phyloP scores from a whole-genome alignment of 2,113 vertebrate species.

The Pygoscelis antarcticus region DNA sequence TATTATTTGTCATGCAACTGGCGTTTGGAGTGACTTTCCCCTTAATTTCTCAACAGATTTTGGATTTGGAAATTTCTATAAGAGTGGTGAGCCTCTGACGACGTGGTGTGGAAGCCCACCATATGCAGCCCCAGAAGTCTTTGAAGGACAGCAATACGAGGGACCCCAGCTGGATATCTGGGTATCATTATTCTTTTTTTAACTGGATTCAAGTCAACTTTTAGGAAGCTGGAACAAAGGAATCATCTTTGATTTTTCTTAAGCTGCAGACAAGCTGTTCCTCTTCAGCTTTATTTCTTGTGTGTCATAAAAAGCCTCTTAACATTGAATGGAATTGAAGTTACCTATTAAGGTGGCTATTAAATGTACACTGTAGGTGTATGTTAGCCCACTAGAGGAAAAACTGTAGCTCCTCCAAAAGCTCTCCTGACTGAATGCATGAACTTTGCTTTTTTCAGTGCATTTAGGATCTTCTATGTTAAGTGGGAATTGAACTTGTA shows the following conservation, averaged over 20 bases:
- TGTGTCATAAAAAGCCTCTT: neutral
- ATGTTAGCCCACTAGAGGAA: neutral
- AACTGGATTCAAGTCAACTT: neutral
- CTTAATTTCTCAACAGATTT: slow-evolving; percentile 83
- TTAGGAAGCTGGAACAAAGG: neutral
- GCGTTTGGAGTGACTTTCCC: slow-evolving; percentile 29
- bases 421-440: neutral
- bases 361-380: neutral
- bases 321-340: neutral
- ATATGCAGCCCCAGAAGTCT: slow-evolving; percentile 96
- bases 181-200: slow-evolving; percentile 73
- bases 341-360: neutral
- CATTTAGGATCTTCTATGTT: neutral
- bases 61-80: slow-evolving; percentile 98
- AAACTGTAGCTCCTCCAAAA: neutral
- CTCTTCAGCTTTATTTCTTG: neutral
- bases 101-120: slow-evolving; percentile 98
- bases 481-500: neutral
- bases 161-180: slow-evolving; percentile 98
- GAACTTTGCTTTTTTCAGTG: neutral
- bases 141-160: slow-evolving; percentile 97
- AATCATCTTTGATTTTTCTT: neutral
- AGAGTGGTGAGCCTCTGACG: slow-evolving; percentile 89
- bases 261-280: neutral
- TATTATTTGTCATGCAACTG: neutral